These are phyloP conservation scores for Atherinomorus stipes DNA, from an alignment of 2,113 vertebrate species.

Conservation along the genomic window DNA sequence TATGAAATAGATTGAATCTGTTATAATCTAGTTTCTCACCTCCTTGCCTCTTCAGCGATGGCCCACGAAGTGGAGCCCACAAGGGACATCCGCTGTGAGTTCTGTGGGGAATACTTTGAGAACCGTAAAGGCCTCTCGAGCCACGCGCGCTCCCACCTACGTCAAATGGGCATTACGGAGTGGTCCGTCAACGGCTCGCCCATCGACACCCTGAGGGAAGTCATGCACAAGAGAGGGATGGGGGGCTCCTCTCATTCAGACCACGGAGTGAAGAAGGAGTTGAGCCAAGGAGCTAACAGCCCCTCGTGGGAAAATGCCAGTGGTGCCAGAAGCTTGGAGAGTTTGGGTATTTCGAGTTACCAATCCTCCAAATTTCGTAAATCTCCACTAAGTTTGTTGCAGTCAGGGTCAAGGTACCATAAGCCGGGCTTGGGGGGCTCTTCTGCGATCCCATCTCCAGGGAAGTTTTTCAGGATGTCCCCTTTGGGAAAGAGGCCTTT, in stretches of 20 bases:
- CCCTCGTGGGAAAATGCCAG: conserved; percentile 74
- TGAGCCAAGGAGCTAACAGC: conserved; percentile 55
- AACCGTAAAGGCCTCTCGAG: conserved; percentile 96
- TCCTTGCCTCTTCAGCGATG: conserved; percentile 66
- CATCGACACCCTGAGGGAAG: conserved; percentile 93
- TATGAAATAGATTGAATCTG: neutral
- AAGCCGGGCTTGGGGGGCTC: conserved; percentile 82
- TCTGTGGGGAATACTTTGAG: conserved; percentile 96
- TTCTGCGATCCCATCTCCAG: conserved; percentile 68
- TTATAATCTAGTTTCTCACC: neutral
- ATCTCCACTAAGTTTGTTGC: conserved; percentile 76
- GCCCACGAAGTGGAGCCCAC: conserved; percentile 87
- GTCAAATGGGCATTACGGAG: conserved; percentile 96
- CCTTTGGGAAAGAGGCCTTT: conserved; percentile 84
- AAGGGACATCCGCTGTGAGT: conserved; percentile 93
- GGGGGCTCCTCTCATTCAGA: conserved; percentile 61
- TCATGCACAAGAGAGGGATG: conserved; percentile 88
- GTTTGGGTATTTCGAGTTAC: conserved; percentile 57
- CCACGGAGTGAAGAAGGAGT: conserved; percentile 87
- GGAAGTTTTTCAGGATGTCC: conserved; percentile 83
- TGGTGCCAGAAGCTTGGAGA: conserved; percentile 12
- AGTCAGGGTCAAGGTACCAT: conserved; percentile 79
- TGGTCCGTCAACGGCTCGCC: conserved; percentile 96
- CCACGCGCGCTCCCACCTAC: conserved; percentile 93
- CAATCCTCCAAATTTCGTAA: conserved; percentile 77